Base-by-base conservation (phyloP, 35 echinoderm and acorn worm genomes). In the Holothuria glaberrima region DNA sequence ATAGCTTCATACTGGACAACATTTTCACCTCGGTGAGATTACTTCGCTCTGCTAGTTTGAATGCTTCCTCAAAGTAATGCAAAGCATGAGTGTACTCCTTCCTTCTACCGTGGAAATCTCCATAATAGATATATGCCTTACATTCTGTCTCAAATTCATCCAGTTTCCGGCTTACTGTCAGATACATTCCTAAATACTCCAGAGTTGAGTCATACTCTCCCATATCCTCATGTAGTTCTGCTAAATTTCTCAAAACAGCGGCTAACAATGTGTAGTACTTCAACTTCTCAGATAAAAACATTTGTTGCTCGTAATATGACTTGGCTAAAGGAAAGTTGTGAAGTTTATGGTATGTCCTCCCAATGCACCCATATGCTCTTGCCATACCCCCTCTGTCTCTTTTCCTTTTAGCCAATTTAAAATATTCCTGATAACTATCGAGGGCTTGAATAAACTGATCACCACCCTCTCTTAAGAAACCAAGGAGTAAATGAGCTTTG, bases 121-220 rank as follows among this genome's bases (percentile, higher is more conserved):
- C 97, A 29, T 95, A 80, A 6, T 61, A 69, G 18, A 99, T 67
- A 31, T 85, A 90, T 19, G 97, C 97, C 58, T 77, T 62, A 46
- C 88, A 90, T 50, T 99, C 97, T 1, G 97, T 99, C 30, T 95
- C 90, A 91, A 95, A 99, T 58, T 99, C 97, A 89, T 99, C 93
- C 6, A 99, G 86, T 87, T 94, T 92, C 17, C 97, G 52, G 71
- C 93, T 93, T 14, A 95, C 70, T 33, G 84, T 46, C 20, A 99
- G 86, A 59, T 91, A 95, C 62, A 61, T 90, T 60, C 92, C 80
- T 44, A 99, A 73, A 71, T 90, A 91, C 78, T 90, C 83, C 50
- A 99, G 66, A 63, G 59, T 84, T 10, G 91, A 91, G 2, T 83
- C 73, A 18, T 48, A 48, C 31, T 91, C 61, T 0, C 86, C 91